Evolutionary conservation across 2,797 vertebrate genomes (phyloP).

Genomic region (Tympanoctomys barrerae): DNA sequence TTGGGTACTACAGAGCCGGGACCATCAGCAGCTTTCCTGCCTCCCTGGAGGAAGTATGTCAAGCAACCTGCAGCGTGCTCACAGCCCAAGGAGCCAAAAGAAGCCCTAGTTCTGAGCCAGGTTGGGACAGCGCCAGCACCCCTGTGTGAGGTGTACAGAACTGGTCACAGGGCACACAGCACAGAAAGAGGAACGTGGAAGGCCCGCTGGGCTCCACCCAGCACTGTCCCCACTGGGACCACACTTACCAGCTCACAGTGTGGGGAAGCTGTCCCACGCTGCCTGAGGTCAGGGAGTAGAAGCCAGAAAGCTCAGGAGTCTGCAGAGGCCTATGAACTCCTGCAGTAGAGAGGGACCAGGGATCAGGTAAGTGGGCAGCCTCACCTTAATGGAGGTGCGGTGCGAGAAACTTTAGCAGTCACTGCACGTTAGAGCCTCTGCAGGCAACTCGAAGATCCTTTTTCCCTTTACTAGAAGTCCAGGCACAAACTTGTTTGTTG

Average conservation of each 20-base stretch:
- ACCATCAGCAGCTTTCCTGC: neutral
- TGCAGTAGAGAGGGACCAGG: constrained; percentile 80
- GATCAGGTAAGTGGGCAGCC: constrained; percentile 10
- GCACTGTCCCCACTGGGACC: neutral
- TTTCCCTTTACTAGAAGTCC: neutral
- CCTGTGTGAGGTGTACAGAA: neutral
- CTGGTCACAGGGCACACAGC: neutral
- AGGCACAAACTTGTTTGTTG: neutral
- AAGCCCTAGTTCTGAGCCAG: neutral
- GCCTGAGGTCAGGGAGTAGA: constrained; percentile 96
- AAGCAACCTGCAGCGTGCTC: neutral
- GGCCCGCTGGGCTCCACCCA: neutral
- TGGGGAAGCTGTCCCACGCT: constrained; percentile 96
- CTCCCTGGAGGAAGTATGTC: neutral
- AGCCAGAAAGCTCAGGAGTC: constrained; percentile 96
- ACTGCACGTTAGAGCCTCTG: neutral
- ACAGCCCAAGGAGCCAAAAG: neutral
- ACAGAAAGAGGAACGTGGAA: neutral
- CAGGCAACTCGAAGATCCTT: neutral
- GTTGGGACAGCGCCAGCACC: neutral
- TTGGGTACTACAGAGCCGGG: neutral
- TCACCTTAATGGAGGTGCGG: neutral
- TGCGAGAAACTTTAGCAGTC: neutral
- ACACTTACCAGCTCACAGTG: constrained; percentile 97
- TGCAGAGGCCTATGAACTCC: constrained; percentile 95